A percentile compares a stretch with the other conserved stretches of the same genome.
These are phyloP conservation scores for Rhabdomys dilectus DNA, from an alignment of 2,113 vertebrate species.

Conservation along the genomic window DNA sequence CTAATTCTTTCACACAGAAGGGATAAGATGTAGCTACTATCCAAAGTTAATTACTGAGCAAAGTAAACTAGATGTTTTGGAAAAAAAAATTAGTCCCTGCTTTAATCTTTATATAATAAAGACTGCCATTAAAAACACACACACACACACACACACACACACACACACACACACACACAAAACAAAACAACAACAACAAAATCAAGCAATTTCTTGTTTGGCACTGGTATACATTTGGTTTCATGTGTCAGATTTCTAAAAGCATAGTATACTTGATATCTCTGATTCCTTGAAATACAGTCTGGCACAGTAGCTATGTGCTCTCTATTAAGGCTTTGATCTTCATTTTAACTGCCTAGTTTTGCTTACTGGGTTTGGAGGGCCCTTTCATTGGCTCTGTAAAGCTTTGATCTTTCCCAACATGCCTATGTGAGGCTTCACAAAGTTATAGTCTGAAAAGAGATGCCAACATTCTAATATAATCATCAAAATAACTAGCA, in stretches of 20 bases:
- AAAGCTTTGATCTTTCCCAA: conserved; percentile 72
- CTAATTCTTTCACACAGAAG: not conserved
- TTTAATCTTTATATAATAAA: conserved; percentile 32
- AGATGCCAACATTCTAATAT: conserved; percentile 67
- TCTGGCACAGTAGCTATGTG: conserved; percentile 29
- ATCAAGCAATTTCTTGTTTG: not conserved
- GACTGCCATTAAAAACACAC: not conserved
- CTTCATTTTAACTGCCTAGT: conserved; percentile 59
- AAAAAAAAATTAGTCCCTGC: conserved; percentile 29
- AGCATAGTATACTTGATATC: conserved; percentile 19
- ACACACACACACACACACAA: too few relatives aligned
- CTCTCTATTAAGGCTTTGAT: conserved; percentile 60
- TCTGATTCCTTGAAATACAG: conserved; percentile 64
- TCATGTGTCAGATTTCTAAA: conserved; percentile 48
- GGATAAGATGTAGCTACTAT: not conserved
- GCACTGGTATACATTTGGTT: conserved; percentile 24
- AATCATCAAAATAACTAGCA: conserved; percentile 77
- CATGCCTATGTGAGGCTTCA: conserved; percentile 28
- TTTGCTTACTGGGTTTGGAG: conserved; percentile 70
- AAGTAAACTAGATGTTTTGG: not conserved
- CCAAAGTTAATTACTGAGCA: conserved; percentile 18
- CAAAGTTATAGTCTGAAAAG: conserved; percentile 67
- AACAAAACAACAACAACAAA: not conserved
- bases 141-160: too few relatives aligned
- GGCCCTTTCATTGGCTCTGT: conserved; percentile 13